Percentiles rank a stretch among this genome's conserved stretches.
Conservation (phyloP, 2,888 invertebrate genomes). For the Peribatodes rhomboidaria region DNA sequence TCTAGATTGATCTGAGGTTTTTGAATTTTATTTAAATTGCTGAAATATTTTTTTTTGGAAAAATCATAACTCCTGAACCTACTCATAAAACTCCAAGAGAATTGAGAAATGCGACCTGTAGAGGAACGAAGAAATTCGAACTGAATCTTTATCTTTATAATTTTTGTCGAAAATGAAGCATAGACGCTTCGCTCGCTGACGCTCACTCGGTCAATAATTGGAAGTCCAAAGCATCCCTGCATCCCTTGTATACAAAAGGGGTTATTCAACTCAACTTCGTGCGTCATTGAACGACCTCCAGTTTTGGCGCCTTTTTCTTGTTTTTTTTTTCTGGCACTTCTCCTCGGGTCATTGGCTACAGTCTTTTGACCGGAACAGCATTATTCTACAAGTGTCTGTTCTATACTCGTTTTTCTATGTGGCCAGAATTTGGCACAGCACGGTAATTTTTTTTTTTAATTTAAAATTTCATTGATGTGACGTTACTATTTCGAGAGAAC, state of each 20-base stretch:
- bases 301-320: conserved; percentile 12
- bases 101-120: too few relatives aligned
- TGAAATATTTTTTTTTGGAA: too few relatives aligned
- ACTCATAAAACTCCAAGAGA: too few relatives aligned
- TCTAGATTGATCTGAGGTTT: too few relatives aligned
- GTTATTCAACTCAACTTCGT: not conserved
- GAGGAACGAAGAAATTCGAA: too few relatives aligned
- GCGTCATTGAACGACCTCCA: conserved; percentile 13
- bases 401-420: not conserved
- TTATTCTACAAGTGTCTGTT: not conserved
- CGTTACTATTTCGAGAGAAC: conserved; percentile 1
- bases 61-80: too few relatives aligned
- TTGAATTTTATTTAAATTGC: too few relatives aligned
- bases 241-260: conserved; percentile 17
- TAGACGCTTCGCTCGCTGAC: too few relatives aligned
- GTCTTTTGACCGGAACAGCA: conserved; percentile 14
- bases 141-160: too few relatives aligned
- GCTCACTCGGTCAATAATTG: too few relatives aligned
- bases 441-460: not conserved
- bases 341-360: conserved; percentile 15
- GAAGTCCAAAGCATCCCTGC: not conserved
- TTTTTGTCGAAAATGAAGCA: too few relatives aligned
- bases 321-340: conserved; percentile 10
- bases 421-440: conserved; percentile 3
- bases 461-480: not conserved